Conservation (phyloP, 2,888 invertebrate genomes). For the Belgica antarctica region DNA sequence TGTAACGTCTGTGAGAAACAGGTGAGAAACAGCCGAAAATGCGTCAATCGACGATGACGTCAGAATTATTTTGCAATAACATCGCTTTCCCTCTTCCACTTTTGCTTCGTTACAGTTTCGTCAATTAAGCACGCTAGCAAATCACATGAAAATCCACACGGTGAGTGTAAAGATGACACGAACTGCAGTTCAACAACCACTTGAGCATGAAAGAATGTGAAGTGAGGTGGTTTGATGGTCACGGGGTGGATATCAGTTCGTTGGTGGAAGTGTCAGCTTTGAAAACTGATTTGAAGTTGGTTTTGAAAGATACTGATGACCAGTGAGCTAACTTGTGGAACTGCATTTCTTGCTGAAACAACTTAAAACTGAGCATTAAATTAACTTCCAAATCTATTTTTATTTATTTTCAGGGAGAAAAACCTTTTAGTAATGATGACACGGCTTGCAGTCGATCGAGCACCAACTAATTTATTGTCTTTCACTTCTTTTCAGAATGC, state of each 20-base stretch:
- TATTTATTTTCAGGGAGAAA: conserved; percentile 32
- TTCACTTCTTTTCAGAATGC: conserved; percentile 47
- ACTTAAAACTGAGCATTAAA: background rate
- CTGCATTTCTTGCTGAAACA: too few species aligned
- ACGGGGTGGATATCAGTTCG: too few species aligned
- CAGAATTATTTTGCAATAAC: background rate
- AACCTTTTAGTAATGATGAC: conserved; percentile 28
- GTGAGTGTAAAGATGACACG: conserved; percentile 1
- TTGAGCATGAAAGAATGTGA: too few species aligned
- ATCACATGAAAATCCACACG: conserved; percentile 56
- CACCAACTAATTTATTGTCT: too few species aligned
- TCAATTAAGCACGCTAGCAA: conserved; percentile 55
- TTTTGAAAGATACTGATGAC: too few species aligned
- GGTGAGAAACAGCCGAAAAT: conserved; percentile 4
- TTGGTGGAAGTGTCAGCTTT: too few species aligned
- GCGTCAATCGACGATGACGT: background rate
- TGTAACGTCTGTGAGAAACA: conserved; percentile 55
- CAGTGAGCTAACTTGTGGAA: too few species aligned
- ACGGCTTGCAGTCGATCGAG: background rate
- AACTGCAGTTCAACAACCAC: background rate
- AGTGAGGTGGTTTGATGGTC: too few species aligned
- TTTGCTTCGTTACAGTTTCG: conserved; percentile 49
- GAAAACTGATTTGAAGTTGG: too few species aligned
- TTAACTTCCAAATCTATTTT: background rate
- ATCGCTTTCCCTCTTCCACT: background rate